Percentiles rank a stretch among this genome's conserved stretches.
Evolutionary conservation across 1,140 invertebrate species (phyloP).

Genomic region (Bombus affinis): DNA sequence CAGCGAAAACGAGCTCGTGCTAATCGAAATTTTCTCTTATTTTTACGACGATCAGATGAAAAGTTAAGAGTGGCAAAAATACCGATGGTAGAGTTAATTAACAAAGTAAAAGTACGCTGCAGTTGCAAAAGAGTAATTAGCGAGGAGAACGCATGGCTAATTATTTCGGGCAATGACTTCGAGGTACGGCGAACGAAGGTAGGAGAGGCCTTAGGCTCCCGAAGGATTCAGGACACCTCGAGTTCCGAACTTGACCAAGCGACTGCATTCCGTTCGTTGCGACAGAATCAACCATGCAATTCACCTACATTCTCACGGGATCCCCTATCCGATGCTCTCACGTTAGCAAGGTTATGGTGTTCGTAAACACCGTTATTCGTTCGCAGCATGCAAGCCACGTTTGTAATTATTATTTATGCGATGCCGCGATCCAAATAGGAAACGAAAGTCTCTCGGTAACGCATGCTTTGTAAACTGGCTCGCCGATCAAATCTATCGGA

Average conservation of each 20-base stretch:
- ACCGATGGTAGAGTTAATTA: not conserved
- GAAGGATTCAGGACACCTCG: slow-evolving; percentile 2
- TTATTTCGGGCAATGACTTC: slow-evolving; percentile 43
- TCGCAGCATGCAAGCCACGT: slow-evolving; percentile 29
- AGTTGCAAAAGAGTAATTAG: not conserved
- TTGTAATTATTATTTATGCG: slow-evolving; percentile 31
- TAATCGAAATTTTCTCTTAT: not conserved
- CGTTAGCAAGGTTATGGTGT: slow-evolving; percentile 42
- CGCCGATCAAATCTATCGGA: not conserved
- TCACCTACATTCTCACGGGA: slow-evolving; percentile 76
- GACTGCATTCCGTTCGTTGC: slow-evolving; percentile 62
- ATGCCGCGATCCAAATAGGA: slow-evolving; percentile 27
- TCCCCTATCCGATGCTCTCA: slow-evolving; percentile 44
- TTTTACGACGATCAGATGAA: not conserved
- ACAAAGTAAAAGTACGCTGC: slow-evolving; percentile 4
- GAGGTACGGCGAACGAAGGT: not conserved
- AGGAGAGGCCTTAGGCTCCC: not conserved
- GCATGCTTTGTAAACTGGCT: not conserved
- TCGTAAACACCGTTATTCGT: slow-evolving; percentile 57
- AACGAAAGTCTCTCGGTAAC: slow-evolving; percentile 37
- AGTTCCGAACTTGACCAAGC: slow-evolving; percentile 23
- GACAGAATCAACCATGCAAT: slow-evolving; percentile 58
- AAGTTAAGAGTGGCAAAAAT: not conserved
- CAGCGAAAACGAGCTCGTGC: not conserved
- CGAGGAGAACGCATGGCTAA: slow-evolving; percentile 29